These are phyloP conservation scores for Labeo catla DNA, from an alignment of 2,113 vertebrate species.

Conservation along the genomic window DNA sequence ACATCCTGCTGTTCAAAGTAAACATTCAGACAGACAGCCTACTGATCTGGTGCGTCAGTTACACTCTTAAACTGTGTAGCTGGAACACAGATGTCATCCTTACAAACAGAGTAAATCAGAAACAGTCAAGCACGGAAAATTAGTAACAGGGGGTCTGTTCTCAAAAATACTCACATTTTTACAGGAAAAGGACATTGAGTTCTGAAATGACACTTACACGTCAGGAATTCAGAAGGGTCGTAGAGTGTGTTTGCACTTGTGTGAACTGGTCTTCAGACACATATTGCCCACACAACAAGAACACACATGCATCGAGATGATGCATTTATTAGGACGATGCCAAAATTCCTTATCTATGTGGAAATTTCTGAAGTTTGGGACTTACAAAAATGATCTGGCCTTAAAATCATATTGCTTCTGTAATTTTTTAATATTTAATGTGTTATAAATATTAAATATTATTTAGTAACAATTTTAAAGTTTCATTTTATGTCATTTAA, in stretches of 20 bases:
- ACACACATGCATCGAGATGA: background rate
- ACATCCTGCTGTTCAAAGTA: conserved; percentile 3
- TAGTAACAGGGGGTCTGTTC: background rate
- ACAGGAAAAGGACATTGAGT: background rate
- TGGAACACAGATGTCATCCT: background rate
- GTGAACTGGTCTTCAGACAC: background rate
- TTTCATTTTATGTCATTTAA: background rate
- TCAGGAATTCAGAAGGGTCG: background rate
- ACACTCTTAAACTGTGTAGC: background rate
- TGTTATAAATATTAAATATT: background rate
- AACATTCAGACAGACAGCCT: background rate
- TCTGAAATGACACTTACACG: background rate
- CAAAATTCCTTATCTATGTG: background rate
- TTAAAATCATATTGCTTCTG: background rate
- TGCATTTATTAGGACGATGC: background rate
- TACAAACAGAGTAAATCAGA: background rate
- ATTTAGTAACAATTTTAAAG: no score
- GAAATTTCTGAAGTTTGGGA: background rate
- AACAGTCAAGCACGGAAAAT: background rate
- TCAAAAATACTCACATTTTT: background rate
- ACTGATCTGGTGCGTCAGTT: background rate
- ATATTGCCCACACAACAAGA: background rate
- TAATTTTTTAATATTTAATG: background rate
- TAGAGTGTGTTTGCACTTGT: background rate
- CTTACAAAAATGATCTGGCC: background rate